Conservation (phyloP, 2,888 invertebrate genomes). For the Andrena flavipes region DNA sequence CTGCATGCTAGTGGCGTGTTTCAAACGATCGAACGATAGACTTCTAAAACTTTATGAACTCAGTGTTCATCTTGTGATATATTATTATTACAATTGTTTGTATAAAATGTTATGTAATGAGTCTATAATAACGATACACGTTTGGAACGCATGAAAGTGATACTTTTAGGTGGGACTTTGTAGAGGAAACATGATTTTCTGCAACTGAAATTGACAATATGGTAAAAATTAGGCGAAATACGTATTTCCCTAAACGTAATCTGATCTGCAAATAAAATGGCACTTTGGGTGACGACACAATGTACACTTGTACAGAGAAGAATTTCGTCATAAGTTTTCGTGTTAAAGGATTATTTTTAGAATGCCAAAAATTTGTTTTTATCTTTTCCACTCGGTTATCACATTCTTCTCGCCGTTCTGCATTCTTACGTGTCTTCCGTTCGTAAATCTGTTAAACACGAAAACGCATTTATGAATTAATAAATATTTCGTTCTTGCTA, state of each 20-base stretch:
- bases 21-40: no score
- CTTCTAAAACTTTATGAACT: no score
- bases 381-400: constrained; percentile 62
- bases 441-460: no score
- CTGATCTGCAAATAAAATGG: constrained; percentile 30
- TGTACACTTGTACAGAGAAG: constrained; percentile 14
- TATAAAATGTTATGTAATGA: no score
- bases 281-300: constrained; percentile 46
- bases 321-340: constrained; percentile 52
- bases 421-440: constrained; percentile 25
- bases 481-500: neutral
- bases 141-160: no score
- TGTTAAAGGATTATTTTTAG: constrained; percentile 58
- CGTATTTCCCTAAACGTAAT: constrained; percentile 18
- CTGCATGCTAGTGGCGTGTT: no score
- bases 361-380: constrained; percentile 59
- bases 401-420: constrained; percentile 32
- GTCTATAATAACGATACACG: no score
- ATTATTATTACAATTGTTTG: no score
- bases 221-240: neutral
- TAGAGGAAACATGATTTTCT: no score
- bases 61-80: no score
- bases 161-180: no score
- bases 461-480: neutral
- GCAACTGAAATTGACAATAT: no score